Conservation (phyloP, 1,140 invertebrate genomes). For the Pissodes strobi region DNA sequence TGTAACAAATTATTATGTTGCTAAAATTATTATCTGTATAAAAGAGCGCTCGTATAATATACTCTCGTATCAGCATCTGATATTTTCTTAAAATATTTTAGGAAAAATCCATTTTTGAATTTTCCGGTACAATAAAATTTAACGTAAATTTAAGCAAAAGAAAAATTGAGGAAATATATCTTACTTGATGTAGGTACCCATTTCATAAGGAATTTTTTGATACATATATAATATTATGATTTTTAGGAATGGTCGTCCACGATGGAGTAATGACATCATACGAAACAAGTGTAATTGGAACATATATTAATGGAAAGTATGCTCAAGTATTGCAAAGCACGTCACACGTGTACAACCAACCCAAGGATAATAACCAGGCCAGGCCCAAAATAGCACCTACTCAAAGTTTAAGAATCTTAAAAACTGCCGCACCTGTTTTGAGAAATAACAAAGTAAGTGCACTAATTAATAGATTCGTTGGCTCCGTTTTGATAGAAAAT, state of each 20-base stretch:
- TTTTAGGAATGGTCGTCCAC: conserved; percentile 64
- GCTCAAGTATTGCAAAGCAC: conserved; percentile 68
- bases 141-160: too few species aligned
- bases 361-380: conserved; percentile 45
- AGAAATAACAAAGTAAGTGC: conserved; percentile 12
- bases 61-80: too few species aligned
- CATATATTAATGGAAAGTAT: conserved; percentile 85
- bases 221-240: not conserved
- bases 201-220: not conserved
- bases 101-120: too few species aligned
- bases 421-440: conserved; percentile 71
- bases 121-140: too few species aligned
- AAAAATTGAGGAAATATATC: too few species aligned
- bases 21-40: too few species aligned
- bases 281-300: conserved; percentile 86
- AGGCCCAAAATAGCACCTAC: conserved; percentile 67
- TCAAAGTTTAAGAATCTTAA: conserved; percentile 69
- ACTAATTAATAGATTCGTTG: too few species aligned
- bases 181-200: not conserved
- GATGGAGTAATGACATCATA: conserved; percentile 83
- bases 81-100: too few species aligned
- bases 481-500: too few species aligned
- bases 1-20: too few species aligned
- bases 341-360: conserved; percentile 51
- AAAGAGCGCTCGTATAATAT: too few species aligned